Evolutionary conservation across 2,797 vertebrate species (phyloP).

Genomic region (Luscinia megarhynchos): DNA sequence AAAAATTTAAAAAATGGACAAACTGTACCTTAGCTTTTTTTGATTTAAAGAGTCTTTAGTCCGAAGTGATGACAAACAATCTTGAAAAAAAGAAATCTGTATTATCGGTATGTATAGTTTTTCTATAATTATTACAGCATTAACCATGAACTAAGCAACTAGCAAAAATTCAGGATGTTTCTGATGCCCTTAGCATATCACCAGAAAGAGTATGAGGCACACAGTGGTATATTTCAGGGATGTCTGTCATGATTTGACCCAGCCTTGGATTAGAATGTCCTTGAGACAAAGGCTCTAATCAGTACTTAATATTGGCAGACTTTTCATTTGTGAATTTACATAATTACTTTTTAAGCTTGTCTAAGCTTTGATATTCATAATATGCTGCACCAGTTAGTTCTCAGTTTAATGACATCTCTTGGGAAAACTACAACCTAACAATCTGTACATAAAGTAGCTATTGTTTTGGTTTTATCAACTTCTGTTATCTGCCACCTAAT

Average conservation of each 20-base stretch:
- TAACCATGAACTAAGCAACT: not conserved
- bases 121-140: not conserved
- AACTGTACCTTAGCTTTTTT: not conserved
- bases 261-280: not conserved
- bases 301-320: not conserved
- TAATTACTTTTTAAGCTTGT: not conserved
- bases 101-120: not conserved
- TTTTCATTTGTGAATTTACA: not conserved
- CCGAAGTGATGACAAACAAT: not conserved
- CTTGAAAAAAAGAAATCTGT: not conserved
- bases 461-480: not conserved
- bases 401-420: not conserved
- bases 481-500: not conserved
- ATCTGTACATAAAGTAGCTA: not conserved
- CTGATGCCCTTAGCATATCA: not conserved
- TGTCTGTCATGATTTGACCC: not conserved
- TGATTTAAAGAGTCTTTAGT: not conserved
- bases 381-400: not conserved
- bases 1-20: not conserved
- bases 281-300: not conserved
- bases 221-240: not conserved
- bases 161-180: not conserved
- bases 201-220: not conserved
- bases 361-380: slow-evolving; percentile 2
- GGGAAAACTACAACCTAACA: not conserved